These are phyloP conservation scores for Ramazzottius varieornatus DNA, from an alignment of 2,888 invertebrate genomes.

Conservation along the genomic window DNA sequence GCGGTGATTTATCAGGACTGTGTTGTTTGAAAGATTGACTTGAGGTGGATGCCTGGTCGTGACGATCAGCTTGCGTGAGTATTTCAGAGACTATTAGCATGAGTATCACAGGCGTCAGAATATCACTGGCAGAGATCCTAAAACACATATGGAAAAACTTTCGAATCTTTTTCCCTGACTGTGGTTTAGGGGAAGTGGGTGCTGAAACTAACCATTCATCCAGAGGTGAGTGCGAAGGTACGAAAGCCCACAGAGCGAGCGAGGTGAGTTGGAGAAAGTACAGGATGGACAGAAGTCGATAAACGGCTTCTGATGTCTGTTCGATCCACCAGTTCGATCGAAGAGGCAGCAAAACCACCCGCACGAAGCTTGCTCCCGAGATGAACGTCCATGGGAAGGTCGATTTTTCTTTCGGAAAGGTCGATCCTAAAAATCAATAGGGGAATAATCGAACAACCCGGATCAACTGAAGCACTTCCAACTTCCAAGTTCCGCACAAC, in stretches of 20 bases:
- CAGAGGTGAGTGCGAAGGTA: background rate
- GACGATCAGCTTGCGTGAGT: background rate
- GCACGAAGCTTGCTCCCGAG: slow-evolving; percentile 48
- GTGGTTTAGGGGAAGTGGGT: too few relatives aligned
- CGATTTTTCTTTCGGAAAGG: slow-evolving; percentile 81
- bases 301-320: slow-evolving; percentile 53
- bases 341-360: slow-evolving; percentile 55
- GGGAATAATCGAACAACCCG: too few relatives aligned
- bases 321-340: slow-evolving; percentile 44
- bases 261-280: slow-evolving; percentile 47
- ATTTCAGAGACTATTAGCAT: background rate
- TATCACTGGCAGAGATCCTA: background rate
- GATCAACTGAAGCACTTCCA: too few relatives aligned
- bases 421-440: slow-evolving; percentile 39
- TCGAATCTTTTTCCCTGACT: too few relatives aligned
- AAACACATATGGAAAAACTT: too few relatives aligned
- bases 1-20: too few relatives aligned
- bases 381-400: slow-evolving; percentile 66
- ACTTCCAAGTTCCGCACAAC: too few relatives aligned
- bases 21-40: background rate
- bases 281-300: slow-evolving; percentile 39
- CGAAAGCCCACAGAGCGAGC: slow-evolving; percentile 28
- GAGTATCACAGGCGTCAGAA: background rate
- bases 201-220: too few relatives aligned
- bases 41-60: background rate